These are phyloP conservation scores for Lacerta agilis DNA, from an alignment of 2,797 vertebrate genomes.

Conservation along the genomic window DNA sequence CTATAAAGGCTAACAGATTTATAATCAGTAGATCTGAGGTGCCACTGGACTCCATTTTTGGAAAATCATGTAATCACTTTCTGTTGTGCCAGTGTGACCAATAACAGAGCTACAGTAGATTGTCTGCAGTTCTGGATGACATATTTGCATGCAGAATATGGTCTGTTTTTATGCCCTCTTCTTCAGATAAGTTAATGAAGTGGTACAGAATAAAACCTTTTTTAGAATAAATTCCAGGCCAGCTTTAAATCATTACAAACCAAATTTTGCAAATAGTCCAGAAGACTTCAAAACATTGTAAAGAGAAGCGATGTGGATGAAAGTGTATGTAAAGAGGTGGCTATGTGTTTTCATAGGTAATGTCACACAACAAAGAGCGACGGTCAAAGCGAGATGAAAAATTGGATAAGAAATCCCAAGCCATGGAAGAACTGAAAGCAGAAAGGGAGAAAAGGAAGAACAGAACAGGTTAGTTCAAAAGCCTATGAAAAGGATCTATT, in stretches of 20 bases:
- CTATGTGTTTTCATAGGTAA: slow-evolving; percentile 83
- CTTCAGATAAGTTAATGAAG: background rate
- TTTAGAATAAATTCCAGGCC: background rate
- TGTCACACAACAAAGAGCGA: slow-evolving; percentile 97
- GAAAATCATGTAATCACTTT: background rate
- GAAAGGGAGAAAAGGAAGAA: slow-evolving; percentile 99
- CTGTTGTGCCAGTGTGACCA: background rate
- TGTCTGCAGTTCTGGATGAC: background rate
- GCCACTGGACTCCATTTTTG: background rate
- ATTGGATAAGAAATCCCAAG: slow-evolving; percentile 98
- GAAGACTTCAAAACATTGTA: background rate
- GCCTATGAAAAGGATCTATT: rapidly evolving
- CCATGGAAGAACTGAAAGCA: slow-evolving; percentile 98
- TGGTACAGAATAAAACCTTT: background rate
- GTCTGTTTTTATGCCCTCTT: background rate
- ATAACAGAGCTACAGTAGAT: background rate
- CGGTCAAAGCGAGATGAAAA: slow-evolving; percentile 97
- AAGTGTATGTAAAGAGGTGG: background rate
- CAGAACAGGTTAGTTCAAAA: slow-evolving; percentile 86
- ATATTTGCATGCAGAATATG: background rate
- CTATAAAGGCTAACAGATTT: background rate
- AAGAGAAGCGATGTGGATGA: background rate
- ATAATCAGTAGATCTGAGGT: background rate
- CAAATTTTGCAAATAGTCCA: background rate
- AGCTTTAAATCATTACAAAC: background rate